These are phyloP conservation scores for Eilema depressum DNA, from an alignment of 2,888 invertebrate genomes.

Conservation along the genomic window DNA sequence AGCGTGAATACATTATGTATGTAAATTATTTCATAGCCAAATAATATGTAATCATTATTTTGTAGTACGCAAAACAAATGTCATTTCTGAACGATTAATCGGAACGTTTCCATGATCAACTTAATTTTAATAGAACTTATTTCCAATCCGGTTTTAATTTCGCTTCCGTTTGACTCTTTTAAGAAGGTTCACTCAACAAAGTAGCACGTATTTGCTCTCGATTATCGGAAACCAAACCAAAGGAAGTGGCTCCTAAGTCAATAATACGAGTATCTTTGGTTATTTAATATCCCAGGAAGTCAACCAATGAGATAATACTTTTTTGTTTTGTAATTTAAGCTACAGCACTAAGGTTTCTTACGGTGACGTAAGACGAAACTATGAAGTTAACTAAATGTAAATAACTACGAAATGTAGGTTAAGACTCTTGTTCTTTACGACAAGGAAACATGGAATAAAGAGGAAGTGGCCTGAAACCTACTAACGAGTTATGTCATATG, in stretches of 20 bases:
- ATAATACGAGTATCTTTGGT: conserved; percentile 42
- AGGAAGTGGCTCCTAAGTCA: conserved; percentile 46
- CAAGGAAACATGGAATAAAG: background rate
- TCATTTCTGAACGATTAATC: background rate
- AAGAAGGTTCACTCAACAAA: background rate
- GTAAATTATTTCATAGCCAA: too few relatives aligned
- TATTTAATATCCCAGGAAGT: conserved; percentile 51
- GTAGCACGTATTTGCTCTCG: conserved; percentile 11
- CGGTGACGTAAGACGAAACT: conserved; percentile 12
- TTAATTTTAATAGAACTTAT: background rate
- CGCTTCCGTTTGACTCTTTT: background rate
- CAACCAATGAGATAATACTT: conserved; percentile 27
- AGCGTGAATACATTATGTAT: too few relatives aligned
- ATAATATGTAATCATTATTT: too few relatives aligned
- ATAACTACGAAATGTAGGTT: conserved; percentile 30
- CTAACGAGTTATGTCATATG: too few relatives aligned
- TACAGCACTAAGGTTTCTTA: conserved; percentile 43
- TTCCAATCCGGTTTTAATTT: background rate
- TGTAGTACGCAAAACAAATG: too few relatives aligned
- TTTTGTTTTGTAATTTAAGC: conserved; percentile 24
- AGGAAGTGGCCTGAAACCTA: too few relatives aligned
- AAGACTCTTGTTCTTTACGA: background rate
- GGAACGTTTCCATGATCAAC: background rate
- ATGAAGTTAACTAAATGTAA: conserved; percentile 3
- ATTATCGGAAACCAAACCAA: conserved; percentile 48